These are phyloP conservation scores for Willisornis vidua DNA, from an alignment of 2,113 vertebrate genomes.

Conservation along the genomic window DNA sequence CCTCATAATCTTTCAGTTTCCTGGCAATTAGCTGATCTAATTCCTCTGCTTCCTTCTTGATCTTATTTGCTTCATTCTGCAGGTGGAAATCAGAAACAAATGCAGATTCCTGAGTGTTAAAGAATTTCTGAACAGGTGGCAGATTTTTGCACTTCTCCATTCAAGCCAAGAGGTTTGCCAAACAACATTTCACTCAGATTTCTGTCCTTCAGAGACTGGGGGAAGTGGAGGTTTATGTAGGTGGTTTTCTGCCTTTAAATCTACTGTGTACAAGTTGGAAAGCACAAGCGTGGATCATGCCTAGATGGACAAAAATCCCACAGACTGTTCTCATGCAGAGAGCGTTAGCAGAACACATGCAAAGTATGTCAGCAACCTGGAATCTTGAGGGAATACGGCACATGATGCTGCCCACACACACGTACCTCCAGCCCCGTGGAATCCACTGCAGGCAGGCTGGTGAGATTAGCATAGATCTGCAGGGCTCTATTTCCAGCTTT, in stretches of 20 bases:
- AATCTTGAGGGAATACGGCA: background rate
- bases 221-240: background rate
- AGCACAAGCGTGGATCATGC: background rate
- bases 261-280: background rate
- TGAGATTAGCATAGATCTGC: constrained; percentile 92
- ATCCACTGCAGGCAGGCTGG: constrained; percentile 83
- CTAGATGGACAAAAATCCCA: background rate
- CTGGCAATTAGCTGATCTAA: constrained; percentile 89
- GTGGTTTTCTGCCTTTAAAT: background rate
- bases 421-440: constrained; percentile 85
- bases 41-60: constrained; percentile 91
- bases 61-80: constrained; percentile 88
- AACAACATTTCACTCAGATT: background rate
- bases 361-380: background rate
- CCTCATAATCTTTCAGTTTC: constrained; percentile 90
- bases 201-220: background rate
- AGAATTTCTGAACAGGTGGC: background rate
- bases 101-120: background rate
- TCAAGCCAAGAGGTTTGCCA: background rate
- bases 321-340: background rate
- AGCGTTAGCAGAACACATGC: background rate
- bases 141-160: background rate
- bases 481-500: constrained; percentile 88
- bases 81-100: background rate
- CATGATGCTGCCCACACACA: background rate